These are phyloP conservation scores for Parnassius glacialis DNA, from an alignment of 2,888 invertebrate species.

Conservation along the genomic window DNA sequence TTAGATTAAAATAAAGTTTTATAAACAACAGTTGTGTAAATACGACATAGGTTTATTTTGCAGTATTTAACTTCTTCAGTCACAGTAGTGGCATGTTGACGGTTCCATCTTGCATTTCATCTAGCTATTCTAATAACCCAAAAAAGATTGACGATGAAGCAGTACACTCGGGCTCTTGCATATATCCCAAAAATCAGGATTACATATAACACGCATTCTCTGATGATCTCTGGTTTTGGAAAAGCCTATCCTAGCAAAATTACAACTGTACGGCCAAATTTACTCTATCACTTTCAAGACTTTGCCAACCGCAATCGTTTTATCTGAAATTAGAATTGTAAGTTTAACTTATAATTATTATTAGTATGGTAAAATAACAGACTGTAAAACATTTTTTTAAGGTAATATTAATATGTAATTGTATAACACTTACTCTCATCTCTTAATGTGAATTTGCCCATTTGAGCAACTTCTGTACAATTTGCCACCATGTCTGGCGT, in stretches of 20 bases:
- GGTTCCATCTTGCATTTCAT: conserved; percentile 45
- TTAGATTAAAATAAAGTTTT: conserved; percentile 16
- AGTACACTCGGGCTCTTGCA: conserved; percentile 65
- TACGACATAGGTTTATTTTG: conserved; percentile 2
- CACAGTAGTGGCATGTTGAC: conserved; percentile 45
- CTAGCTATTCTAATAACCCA: conserved; percentile 61
- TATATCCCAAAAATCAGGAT: conserved; percentile 65
- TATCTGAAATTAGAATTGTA: conserved; percentile 61
- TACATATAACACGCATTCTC: conserved; percentile 67
- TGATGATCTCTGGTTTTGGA: conserved; percentile 73
- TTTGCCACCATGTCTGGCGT: too few species aligned
- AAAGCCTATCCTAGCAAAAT: conserved; percentile 79
- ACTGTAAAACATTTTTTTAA: not conserved
- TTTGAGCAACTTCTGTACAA: too few species aligned
- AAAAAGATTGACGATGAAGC: conserved; percentile 54
- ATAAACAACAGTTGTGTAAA: conserved; percentile 13
- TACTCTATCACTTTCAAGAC: conserved; percentile 97
- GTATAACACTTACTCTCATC: conserved; percentile 92
- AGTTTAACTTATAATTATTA: not conserved
- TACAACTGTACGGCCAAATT: conserved; percentile 78
- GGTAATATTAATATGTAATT: not conserved
- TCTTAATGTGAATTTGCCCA: conserved; percentile 99
- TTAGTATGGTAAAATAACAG: not conserved
- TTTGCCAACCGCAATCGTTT: conserved; percentile 97
- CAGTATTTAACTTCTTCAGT: conserved; percentile 31